A percentile compares a stretch with the other conserved stretches of the same genome.
These are phyloP conservation scores for Andrena chrysosceles DNA, from an alignment of 2,888 invertebrate genomes.

Conservation along the genomic window DNA sequence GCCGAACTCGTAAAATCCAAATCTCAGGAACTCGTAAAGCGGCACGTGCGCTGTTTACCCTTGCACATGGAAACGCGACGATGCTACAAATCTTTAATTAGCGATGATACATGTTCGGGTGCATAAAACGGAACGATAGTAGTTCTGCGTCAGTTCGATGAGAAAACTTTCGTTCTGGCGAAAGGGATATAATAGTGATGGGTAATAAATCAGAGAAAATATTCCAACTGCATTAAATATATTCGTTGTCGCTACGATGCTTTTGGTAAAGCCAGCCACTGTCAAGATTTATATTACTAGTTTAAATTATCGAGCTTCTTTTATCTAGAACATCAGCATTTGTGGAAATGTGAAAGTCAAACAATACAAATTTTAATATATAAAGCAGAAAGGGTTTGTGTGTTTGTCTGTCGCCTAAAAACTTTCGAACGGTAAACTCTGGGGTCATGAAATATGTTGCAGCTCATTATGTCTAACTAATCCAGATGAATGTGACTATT, in stretches of 20 bases:
- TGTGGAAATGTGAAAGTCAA: too few relatives aligned
- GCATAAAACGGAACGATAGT: constrained; percentile 5
- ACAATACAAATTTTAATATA: too few relatives aligned
- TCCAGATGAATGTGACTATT: too few relatives aligned
- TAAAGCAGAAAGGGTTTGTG: too few relatives aligned
- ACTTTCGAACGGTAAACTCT: too few relatives aligned
- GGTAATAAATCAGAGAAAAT: not conserved
- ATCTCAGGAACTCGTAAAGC: constrained; percentile 34
- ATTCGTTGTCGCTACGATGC: not conserved
- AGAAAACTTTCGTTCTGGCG: not conserved
- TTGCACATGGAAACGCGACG: constrained; percentile 19
- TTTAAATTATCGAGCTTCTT: too few relatives aligned
- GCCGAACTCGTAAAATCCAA: constrained; percentile 46
- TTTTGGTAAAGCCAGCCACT: too few relatives aligned
- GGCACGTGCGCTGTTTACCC: constrained; percentile 36
- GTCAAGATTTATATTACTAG: too few relatives aligned
- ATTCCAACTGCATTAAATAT: not conserved
- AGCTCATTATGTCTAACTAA: too few relatives aligned
- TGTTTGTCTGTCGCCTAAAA: too few relatives aligned
- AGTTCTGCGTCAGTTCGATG: constrained; percentile 10
- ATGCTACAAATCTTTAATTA: constrained; percentile 52
- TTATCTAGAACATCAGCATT: too few relatives aligned
- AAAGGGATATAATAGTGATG: not conserved
- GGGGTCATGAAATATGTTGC: too few relatives aligned
- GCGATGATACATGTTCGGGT: constrained; percentile 13